Evolutionary conservation across 2,888 invertebrate species (phyloP), one percentile per base, ranked within the genome.

Genomic region (Rotaria magnacalcarata): DNA sequence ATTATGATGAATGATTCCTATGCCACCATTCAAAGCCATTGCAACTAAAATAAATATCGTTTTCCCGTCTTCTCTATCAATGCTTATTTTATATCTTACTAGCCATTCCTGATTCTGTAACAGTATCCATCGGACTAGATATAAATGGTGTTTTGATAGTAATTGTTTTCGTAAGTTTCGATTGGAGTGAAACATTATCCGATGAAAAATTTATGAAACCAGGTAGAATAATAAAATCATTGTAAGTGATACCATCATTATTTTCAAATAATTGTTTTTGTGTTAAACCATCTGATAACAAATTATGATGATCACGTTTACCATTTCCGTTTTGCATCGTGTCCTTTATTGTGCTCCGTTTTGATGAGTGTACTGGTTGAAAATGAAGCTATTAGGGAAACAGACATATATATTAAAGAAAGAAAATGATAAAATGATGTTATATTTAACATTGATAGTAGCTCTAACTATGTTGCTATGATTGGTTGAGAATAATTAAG

Each of bases 91-190:
- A 52, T 16, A 52, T 52, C 97, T 99, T 98, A 5, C 97, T 96
- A 34, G 99, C 99, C 98, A 99, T 99, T 90, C 97, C 96, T 3
- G 96, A 95, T 92, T 99, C 99, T 21, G 99, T 98, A 24, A 99
- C 98, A 0, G 99, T 99, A 91, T 99, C 99, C 99, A 99, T 99
- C 0, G 99, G 99, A 1, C 98, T 97, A 0, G 97, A 97, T 2
- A 98, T 96, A 19, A 99, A 92, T 0, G 99, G 99, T 2, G 96
- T 94, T 90, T 96, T 95, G 86, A 99, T 92, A 86, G 93, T 93
- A 88, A 99, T 95, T 89, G 94, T 94, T 90, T 94, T 95, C 0
- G 99, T 98, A 85, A 99, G 92, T 3, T 94, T 94, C 4, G 97
- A 96, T 27, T 94, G 93, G 85, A 98, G 92, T 89, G 96, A 93